Evolutionary conservation across 2,888 invertebrate genomes (phyloP).

Genomic region (Apoderus coryli): DNA sequence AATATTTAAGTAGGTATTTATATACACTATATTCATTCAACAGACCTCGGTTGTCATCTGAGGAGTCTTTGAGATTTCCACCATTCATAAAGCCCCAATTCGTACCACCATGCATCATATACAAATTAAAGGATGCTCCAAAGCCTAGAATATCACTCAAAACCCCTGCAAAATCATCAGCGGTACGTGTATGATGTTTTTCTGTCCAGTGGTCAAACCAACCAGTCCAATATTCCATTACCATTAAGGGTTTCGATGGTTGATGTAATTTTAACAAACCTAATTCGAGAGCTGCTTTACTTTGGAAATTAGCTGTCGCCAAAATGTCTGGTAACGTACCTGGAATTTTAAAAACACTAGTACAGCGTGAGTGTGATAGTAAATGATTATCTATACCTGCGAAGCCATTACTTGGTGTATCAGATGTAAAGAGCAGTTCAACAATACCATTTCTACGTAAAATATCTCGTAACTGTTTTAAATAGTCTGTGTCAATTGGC

Average conservation of each 20-base stretch:
- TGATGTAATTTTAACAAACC: slow-evolving; percentile 31
- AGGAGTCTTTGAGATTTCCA: slow-evolving; percentile 16
- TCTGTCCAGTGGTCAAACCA: slow-evolving; percentile 47
- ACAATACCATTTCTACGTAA: slow-evolving; percentile 29
- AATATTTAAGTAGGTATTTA: slow-evolving; percentile 1
- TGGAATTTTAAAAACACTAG: too few relatives aligned
- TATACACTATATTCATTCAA: neutral
- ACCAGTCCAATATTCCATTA: slow-evolving; percentile 45
- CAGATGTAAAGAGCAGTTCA: slow-evolving; percentile 38
- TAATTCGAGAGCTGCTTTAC: slow-evolving; percentile 29
- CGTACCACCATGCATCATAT: slow-evolving; percentile 89
- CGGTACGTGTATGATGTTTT: slow-evolving; percentile 22
- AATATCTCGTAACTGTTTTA: slow-evolving; percentile 30
- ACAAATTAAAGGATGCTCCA: slow-evolving; percentile 56
- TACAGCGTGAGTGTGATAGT: neutral
- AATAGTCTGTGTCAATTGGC: slow-evolving; percentile 29
- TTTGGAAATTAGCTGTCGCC: slow-evolving; percentile 41
- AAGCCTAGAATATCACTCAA: slow-evolving; percentile 23
- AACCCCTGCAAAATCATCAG: slow-evolving; percentile 19
- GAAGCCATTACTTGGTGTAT: slow-evolving; percentile 26
- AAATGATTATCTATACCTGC: slow-evolving; percentile 8
- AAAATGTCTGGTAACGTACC: slow-evolving; percentile 25
- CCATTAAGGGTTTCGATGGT: slow-evolving; percentile 38
- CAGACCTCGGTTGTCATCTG: slow-evolving; percentile 11
- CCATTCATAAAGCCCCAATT: slow-evolving; percentile 54